These are phyloP conservation scores for Rhabdophis nuchalis DNA, from an alignment of 2,797 vertebrate genomes.

Conservation along the genomic window DNA sequence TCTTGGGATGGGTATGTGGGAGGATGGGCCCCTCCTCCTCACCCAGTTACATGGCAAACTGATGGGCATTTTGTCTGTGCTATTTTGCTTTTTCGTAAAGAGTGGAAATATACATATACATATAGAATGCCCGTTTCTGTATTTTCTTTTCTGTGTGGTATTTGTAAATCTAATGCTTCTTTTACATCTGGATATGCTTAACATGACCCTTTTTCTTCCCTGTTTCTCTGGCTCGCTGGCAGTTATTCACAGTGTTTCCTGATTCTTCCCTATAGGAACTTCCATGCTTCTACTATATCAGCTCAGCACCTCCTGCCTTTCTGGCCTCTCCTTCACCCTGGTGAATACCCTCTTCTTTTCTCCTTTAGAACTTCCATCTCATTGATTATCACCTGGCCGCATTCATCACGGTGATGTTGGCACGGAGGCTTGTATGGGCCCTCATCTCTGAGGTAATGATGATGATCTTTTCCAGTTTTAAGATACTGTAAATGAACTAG, in stretches of 20 bases:
- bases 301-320: slow-evolving; percentile 22
- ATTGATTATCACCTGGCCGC: slow-evolving; percentile 96
- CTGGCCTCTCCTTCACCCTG: slow-evolving; percentile 16
- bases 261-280: background rate
- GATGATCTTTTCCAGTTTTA: background rate
- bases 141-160: background rate
- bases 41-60: background rate
- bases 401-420: slow-evolving; percentile 97
- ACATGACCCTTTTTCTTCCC: background rate
- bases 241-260: background rate
- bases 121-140: background rate
- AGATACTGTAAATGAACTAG: background rate
- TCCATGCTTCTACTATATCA: slow-evolving; percentile 10
- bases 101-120: background rate
- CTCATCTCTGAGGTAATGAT: slow-evolving; percentile 89
- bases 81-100: background rate
- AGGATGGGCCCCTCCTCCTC: background rate
- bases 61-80: background rate
- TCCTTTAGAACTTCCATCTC: slow-evolving; percentile 92
- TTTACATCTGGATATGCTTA: background rate
- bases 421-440: slow-evolving; percentile 95
- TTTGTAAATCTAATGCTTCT: background rate
- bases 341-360: slow-evolving; percentile 58
- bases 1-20: background rate
- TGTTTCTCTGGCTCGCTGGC: background rate